Base-by-base conservation (phyloP, 92 coral and sea anemone species). In the Montipora capitata region DNA sequence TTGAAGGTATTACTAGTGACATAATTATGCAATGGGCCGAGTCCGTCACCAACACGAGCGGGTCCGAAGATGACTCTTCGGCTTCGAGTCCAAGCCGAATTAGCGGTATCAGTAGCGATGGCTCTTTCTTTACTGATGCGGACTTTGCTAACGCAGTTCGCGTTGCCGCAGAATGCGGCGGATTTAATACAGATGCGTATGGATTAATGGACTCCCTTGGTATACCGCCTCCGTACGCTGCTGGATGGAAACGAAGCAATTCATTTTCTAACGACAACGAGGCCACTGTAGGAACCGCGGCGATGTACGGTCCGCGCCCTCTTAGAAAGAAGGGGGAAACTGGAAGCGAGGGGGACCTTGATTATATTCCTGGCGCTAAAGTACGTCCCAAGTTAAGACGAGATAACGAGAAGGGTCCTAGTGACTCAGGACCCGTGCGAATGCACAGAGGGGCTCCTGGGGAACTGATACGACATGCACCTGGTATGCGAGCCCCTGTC, bases 11-110 rank as follows among this genome's bases (percentile, higher is more conserved):
- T 27, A 98, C 99, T 15, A 98, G 99, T 73, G 99, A 98, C 77
- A 98, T 98, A 43, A 98, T 98, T 72, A 98, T 98, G 99, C 99
- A 98, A 74, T 98, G 99, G 99, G 99, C 99, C 57, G 99, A 98
- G 83, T 95, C 98, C 0, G 99, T 98, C 7, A 98, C 99, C 3
- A 98, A 98, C 91, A 98, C 99, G 35, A 98, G 99, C 82, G 99
- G 99, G 7, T 98, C 99, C 49, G 99, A 98, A 39, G 98, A 98
- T 17, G 99, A 98, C 75, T 95, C 98, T 10, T 89, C 96, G 70
- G 87, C 93, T 74, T 98, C 99, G n/a, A 98, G 99, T 66, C 99
- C 99, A 1, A 94, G 97, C 78, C 91, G 99, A 40, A 78, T 85
- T 0, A 93, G 96, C 43, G 98, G 98, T 0, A 93, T 98, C 45